Conservation (phyloP, 2,113 vertebrate species). For the Cichladusa arquata region DNA sequence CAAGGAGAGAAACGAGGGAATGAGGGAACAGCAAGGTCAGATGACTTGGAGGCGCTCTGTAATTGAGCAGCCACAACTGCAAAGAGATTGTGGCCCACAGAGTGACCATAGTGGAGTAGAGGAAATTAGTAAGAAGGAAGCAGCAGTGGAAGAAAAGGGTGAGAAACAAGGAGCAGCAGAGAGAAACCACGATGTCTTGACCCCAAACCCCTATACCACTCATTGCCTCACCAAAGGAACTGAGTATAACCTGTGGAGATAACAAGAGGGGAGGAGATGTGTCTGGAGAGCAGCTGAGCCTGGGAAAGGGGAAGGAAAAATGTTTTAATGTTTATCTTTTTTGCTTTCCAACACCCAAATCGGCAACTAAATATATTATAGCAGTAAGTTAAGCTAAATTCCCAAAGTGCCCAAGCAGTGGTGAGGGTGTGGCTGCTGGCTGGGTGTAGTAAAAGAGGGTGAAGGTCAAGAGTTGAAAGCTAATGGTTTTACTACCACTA, state of each 20-base stretch:
- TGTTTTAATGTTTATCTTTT: not conserved
- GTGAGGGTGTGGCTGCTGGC: not conserved
- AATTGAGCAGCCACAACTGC: not conserved
- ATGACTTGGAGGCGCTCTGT: not conserved
- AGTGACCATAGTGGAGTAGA: not conserved
- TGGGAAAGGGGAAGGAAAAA: conserved; percentile 46
- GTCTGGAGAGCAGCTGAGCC: not conserved
- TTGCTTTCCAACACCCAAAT: not conserved
- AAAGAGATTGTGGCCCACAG: not conserved
- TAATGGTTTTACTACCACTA: not conserved
- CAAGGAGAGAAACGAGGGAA: not conserved
- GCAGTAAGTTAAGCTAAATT: not conserved
- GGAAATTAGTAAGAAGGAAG: not conserved
- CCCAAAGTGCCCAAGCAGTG: not conserved
- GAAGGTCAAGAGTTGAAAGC: not conserved
- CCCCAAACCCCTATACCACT: not conserved
- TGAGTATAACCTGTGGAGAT: not conserved
- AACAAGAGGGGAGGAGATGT: not conserved
- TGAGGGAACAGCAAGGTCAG: not conserved
- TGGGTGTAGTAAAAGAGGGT: not conserved
- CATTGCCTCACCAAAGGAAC: not conserved
- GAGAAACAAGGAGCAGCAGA: not conserved
- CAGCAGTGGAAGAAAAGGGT: not conserved
- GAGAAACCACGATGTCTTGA: not conserved
- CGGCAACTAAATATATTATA: not conserved